Evolutionary conservation across 2,797 vertebrate species (phyloP), one percentile per base, ranked within the genome.

Genomic region (Fundulus diaphanus): DNA sequence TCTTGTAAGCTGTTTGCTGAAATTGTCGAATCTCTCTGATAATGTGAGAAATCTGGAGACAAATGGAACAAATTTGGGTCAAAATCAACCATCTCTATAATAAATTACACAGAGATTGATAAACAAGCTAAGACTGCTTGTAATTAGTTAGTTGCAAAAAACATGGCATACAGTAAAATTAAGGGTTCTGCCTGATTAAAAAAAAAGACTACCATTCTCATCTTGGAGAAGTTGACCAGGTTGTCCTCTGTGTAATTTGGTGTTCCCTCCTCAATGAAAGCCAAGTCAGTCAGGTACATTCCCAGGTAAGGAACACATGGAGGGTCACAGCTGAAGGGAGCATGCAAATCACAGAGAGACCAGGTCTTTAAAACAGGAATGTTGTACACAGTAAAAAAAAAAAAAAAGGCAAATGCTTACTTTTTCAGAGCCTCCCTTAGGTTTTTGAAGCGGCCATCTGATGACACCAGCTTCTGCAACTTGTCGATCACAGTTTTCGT

Each of bases 221-320:
- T 99, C 85, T 99, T 99, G 90, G 98, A 99, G 93, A 99, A 99
- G 95, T 99, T 99, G 87, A 99, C 97, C 82, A 99, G 93, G 79
- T 95, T 97, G 1, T 99, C 98, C 85, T 99, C 97, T 0, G 98
- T 99, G 94, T 98, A 99, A 88, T 99, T 98, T 0, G 98, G 98
- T 0, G 98, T 99, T 31, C 98, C 98, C 85, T 99, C 98, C 88
- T 99, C 98, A 0, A 99, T 99, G 93, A 98, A 99, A 0, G 98
- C 98, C 95, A 99, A 91, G 92, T 99, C 98, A 0, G 97, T 98
- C 87, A 99, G 96, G 92, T 99, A 99, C 97, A 99, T 99, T 18
- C 98, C 98, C 95, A 99, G 93, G 92, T 99, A 99, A 27, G 98
- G 98, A 56, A 99, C 98, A n/a, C 98, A 99, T 0, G 98, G 98